A percentile compares a stretch with the other conserved stretches of the same genome.
These are phyloP conservation scores for Diabrotica balteata DNA, from an alignment of 2,888 invertebrate genomes.

Conservation along the genomic window DNA sequence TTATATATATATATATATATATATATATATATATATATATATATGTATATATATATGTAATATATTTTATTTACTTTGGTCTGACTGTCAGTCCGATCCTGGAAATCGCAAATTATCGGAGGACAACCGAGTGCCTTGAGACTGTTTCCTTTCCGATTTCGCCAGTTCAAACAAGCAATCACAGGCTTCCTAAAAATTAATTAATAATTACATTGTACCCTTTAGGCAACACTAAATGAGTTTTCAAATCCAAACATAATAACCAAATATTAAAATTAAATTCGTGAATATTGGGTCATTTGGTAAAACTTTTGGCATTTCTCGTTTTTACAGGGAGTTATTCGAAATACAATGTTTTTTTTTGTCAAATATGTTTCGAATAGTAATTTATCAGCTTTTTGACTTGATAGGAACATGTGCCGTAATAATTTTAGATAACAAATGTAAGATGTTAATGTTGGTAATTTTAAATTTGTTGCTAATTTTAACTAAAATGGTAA, in stretches of 20 bases:
- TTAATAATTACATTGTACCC: conserved; percentile 42
- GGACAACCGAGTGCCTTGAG: conserved; percentile 34
- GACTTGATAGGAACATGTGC: no score
- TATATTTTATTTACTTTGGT: no score
- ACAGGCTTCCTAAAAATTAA: conserved; percentile 44
- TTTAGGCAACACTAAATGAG: conserved; percentile 37
- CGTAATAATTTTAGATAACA: no score
- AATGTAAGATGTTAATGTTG: no score
- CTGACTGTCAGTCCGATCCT: conserved; percentile 15
- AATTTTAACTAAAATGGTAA: no score
- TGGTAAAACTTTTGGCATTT: conserved; percentile 6
- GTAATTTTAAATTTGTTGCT: no score
- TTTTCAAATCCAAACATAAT: conserved; percentile 43
- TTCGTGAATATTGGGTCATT: conserved; percentile 32
- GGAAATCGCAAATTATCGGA: neutral
- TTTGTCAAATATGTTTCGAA: no score
- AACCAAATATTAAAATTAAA: conserved; percentile 39
- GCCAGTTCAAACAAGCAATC: conserved; percentile 43
- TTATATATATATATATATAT: no score
- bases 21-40: no score
- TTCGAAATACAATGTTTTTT: neutral
- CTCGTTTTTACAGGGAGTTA: neutral
- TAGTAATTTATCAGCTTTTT: no score
- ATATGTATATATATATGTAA: no score
- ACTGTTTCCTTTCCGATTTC: conserved; percentile 43